Evolutionary conservation across 2,888 invertebrate species (phyloP).

Genomic region (Megastigmus dorsalis): DNA sequence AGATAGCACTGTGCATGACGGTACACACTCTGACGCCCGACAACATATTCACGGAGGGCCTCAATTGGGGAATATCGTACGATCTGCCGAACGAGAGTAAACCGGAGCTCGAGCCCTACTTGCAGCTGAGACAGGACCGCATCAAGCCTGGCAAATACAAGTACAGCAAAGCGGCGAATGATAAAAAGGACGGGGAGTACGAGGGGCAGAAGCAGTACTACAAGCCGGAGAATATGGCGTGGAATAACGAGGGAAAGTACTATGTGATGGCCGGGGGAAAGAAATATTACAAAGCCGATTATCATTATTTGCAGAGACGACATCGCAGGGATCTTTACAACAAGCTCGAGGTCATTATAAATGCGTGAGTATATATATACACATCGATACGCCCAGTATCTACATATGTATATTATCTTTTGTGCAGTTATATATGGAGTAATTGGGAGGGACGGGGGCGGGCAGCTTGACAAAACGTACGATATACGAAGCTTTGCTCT

Average conservation of each 20-base stretch:
- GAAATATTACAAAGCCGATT: slow-evolving; percentile 65
- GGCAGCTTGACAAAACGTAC: background rate
- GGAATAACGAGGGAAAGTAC: slow-evolving; percentile 59
- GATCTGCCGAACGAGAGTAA: slow-evolving; percentile 74
- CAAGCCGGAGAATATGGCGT: slow-evolving; percentile 45
- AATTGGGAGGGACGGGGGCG: too few relatives aligned
- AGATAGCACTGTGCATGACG: slow-evolving; percentile 79
- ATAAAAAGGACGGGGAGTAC: too few relatives aligned
- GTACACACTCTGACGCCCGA: slow-evolving; percentile 73
- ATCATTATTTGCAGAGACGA: slow-evolving; percentile 76
- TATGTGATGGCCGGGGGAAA: slow-evolving; percentile 57
- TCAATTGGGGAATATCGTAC: slow-evolving; percentile 84
- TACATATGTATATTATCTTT: too few relatives aligned
- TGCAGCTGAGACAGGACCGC: slow-evolving; percentile 66
- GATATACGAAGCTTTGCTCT: background rate
- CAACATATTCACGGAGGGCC: slow-evolving; percentile 78
- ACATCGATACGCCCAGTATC: too few relatives aligned
- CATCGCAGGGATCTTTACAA: slow-evolving; percentile 82
- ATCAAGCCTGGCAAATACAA: slow-evolving; percentile 56
- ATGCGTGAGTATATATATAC: slow-evolving; percentile 79
- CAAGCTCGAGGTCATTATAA: slow-evolving; percentile 81
- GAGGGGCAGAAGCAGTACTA: slow-evolving; percentile 46
- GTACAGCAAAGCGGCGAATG: slow-evolving; percentile 36
- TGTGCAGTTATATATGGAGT: too few relatives aligned
- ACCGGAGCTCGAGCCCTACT: slow-evolving; percentile 67